These are phyloP conservation scores for Aleiodes testaceus DNA, from an alignment of 2,888 invertebrate species.

Conservation along the genomic window DNA sequence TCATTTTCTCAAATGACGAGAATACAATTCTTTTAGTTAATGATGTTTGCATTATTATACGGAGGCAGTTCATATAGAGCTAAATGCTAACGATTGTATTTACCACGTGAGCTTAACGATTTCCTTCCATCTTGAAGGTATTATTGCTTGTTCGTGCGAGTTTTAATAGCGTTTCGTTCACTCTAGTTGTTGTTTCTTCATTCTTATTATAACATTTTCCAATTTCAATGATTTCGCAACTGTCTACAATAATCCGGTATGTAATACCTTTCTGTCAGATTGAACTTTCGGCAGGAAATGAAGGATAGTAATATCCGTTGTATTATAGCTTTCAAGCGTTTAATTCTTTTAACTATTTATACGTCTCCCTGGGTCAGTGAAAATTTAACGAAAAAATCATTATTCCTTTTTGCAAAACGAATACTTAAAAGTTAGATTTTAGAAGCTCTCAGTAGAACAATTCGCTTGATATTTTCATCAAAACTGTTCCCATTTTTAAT, in stretches of 20 bases:
- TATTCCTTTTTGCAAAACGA: too few relatives aligned
- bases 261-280: conserved; percentile 31
- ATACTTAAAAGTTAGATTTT: too few relatives aligned
- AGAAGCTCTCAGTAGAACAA: too few relatives aligned
- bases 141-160: conserved; percentile 20
- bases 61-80: background rate
- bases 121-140: conserved; percentile 17
- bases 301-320: conserved; percentile 39
- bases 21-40: conserved; percentile 4
- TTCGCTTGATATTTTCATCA: too few relatives aligned
- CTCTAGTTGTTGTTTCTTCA: background rate
- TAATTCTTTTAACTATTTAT: conserved; percentile 6
- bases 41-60: conserved; percentile 3
- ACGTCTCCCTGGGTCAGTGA: background rate
- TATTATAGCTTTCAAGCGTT: conserved; percentile 10
- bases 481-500: too few relatives aligned
- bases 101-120: conserved; percentile 10
- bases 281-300: conserved; percentile 38
- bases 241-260: conserved; percentile 26
- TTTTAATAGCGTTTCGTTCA: conserved; percentile 1
- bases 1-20: background rate
- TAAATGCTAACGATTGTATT: background rate
- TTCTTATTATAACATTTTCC: conserved; percentile 13
- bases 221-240: background rate
- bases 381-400: background rate